A percentile compares a stretch with the other conserved stretches of the same genome.
These are phyloP conservation scores for Zaprionus africanus DNA, from an alignment of 1,140 invertebrate species.

Conservation along the genomic window DNA sequence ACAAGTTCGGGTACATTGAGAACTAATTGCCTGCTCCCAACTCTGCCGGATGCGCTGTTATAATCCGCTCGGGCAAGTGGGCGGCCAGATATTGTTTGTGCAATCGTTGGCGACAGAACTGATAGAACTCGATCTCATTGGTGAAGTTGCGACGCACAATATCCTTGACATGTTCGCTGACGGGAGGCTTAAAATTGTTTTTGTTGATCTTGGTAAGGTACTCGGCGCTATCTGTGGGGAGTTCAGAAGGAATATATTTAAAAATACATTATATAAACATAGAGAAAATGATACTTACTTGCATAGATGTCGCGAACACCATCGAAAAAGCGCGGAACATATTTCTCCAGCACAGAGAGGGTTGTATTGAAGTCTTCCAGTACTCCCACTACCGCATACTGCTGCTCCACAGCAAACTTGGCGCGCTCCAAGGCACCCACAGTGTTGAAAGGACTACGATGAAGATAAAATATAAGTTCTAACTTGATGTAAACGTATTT, in stretches of 20 bases:
- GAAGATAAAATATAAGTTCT: not conserved
- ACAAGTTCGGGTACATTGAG: conserved; percentile 23
- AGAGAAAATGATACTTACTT: conserved; percentile 85
- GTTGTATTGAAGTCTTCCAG: conserved; percentile 94
- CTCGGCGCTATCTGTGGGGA: conserved; percentile 89
- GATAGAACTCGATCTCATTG: conserved; percentile 95
- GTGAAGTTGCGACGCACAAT: conserved; percentile 95
- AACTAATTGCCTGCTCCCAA: conserved; percentile 43
- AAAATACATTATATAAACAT: not conserved
- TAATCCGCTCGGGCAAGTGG: conserved; percentile 85
- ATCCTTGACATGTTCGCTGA: conserved; percentile 93
- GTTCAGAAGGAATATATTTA: not conserved
- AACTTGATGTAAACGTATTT: too few species aligned
- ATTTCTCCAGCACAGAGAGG: conserved; percentile 92
- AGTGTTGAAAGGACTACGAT: conserved; percentile 92
- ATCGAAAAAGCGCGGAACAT: conserved; percentile 92
- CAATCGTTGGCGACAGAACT: conserved; percentile 94
- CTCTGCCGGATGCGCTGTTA: conserved; percentile 52
- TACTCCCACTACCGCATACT: conserved; percentile 94
- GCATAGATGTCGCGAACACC: conserved; percentile 91
- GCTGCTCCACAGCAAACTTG: conserved; percentile 92
- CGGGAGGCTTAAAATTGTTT: conserved; percentile 94
- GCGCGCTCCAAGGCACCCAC: conserved; percentile 92
- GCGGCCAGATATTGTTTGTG: conserved; percentile 92
- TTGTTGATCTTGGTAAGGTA: conserved; percentile 92